Percentiles rank a stretch among this genome's conserved stretches.
Evolutionary conservation across 2,113 vertebrate species (phyloP).

Genomic region (Brachypodius melanocephalos): DNA sequence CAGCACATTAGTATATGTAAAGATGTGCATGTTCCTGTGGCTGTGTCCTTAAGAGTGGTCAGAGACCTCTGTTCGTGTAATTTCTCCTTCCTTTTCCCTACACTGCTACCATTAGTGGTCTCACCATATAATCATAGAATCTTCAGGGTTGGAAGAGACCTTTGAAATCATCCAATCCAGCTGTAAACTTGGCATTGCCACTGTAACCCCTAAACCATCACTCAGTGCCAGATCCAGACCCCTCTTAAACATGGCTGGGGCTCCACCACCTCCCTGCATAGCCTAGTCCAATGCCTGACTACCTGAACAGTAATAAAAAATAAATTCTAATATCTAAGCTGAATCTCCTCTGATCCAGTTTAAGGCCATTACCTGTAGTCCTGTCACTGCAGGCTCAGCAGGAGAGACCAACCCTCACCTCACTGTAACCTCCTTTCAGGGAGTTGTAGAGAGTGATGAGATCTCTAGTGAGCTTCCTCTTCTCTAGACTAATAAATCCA

Average conservation of each 20-base stretch:
- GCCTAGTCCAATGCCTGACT: neutral
- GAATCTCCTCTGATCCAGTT: neutral
- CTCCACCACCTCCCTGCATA: neutral
- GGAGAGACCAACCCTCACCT: neutral
- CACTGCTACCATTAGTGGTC: neutral
- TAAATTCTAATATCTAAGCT: neutral
- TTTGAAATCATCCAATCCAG: neutral
- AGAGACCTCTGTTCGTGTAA: neutral
- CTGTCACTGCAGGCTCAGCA: neutral
- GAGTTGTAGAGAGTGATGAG: neutral
- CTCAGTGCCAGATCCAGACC: neutral
- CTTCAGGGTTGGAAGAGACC: neutral
- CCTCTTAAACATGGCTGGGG: neutral
- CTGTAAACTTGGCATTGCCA: neutral
- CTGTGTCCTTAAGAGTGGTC: neutral
- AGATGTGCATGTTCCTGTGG: neutral
- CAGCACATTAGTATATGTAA: neutral
- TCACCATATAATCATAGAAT: neutral
- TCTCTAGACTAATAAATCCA: neutral
- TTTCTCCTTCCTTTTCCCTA: neutral
- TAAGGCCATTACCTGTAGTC: neutral
- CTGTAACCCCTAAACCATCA: neutral
- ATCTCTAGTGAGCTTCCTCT: neutral
- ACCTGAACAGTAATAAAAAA: neutral
- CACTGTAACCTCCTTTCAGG: neutral